These are phyloP conservation scores for Caerostris darwini DNA, from an alignment of 1,140 invertebrate genomes.

Conservation along the genomic window DNA sequence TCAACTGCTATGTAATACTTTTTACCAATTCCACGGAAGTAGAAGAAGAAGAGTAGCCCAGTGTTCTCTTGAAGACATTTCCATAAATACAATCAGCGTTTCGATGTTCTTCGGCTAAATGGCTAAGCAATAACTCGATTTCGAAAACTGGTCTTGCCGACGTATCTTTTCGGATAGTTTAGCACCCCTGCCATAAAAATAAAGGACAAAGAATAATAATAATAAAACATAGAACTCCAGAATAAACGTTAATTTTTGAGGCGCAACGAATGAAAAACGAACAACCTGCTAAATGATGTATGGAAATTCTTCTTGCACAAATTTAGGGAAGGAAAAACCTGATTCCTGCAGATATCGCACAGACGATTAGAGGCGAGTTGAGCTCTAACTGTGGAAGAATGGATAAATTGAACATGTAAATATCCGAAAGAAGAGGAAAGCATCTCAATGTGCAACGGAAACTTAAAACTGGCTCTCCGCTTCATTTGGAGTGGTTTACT, in stretches of 20 bases:
- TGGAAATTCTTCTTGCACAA: conserved; percentile 24
- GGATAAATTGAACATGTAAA: conserved; percentile 60
- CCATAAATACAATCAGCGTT: conserved; percentile 68
- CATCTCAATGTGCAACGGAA: neutral
- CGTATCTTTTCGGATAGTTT: conserved; percentile 69
- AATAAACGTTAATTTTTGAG: conserved; percentile 21
- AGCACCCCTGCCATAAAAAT: conserved; percentile 39
- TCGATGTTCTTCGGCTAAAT: conserved; percentile 51
- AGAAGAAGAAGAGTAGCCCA: neutral
- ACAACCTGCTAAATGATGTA: conserved; percentile 56
- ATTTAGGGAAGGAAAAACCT: neutral
- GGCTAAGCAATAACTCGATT: conserved; percentile 67
- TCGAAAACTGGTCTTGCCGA: neutral
- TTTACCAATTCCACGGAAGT: neutral
- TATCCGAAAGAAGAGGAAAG: neutral
- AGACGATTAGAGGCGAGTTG: conserved; percentile 44
- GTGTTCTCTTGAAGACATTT: conserved; percentile 13
- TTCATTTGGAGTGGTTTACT: neutral
- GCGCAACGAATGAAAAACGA: conserved; percentile 42
- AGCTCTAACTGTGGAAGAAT: conserved; percentile 11
- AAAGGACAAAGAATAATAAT: neutral
- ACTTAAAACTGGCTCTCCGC: neutral
- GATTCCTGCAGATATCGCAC: neutral
- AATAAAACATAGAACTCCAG: neutral
- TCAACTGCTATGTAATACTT: conserved; percentile 1